phyloP scores from a whole-genome alignment of 2,113 vertebrate genomes.

The Hiodon tergisus region DNA sequence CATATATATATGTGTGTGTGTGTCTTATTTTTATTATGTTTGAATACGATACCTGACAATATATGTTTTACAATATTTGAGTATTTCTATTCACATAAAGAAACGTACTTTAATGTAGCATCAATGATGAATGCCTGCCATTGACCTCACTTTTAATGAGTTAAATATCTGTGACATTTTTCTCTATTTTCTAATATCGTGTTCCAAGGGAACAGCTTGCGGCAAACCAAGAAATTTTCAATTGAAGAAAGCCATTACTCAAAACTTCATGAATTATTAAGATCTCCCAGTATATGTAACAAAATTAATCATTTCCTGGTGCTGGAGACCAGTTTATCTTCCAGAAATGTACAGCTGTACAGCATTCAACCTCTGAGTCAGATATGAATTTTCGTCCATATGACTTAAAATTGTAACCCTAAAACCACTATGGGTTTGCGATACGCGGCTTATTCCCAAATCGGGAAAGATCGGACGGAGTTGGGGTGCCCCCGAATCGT shows the following conservation, averaged over 20 bases:
- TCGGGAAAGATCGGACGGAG: too few species aligned
- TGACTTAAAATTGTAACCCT: too few species aligned
- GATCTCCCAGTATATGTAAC: neutral
- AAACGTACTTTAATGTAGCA: neutral
- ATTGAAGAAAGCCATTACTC: neutral
- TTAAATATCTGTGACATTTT: neutral
- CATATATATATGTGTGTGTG: too few species aligned
- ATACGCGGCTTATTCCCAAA: too few species aligned
- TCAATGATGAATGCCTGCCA: neutral
- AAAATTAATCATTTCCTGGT: neutral
- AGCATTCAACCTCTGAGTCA: too few species aligned
- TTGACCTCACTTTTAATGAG: constrained; percentile 8
- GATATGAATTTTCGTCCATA: too few species aligned
- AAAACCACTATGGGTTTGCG: too few species aligned
- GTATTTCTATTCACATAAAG: neutral
- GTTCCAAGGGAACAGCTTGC: neutral
- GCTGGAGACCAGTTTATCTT: neutral
- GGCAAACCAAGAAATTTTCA: constrained; percentile 13
- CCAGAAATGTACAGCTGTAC: neutral
- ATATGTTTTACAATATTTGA: neutral
- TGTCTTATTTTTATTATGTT: too few species aligned
- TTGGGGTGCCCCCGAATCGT: too few species aligned
- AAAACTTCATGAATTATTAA: constrained; percentile 6
- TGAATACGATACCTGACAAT: too few species aligned
- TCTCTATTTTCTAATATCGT: neutral